These are phyloP conservation scores for Athrips mouffetella DNA, from an alignment of 2,888 invertebrate species.

Conservation along the genomic window DNA sequence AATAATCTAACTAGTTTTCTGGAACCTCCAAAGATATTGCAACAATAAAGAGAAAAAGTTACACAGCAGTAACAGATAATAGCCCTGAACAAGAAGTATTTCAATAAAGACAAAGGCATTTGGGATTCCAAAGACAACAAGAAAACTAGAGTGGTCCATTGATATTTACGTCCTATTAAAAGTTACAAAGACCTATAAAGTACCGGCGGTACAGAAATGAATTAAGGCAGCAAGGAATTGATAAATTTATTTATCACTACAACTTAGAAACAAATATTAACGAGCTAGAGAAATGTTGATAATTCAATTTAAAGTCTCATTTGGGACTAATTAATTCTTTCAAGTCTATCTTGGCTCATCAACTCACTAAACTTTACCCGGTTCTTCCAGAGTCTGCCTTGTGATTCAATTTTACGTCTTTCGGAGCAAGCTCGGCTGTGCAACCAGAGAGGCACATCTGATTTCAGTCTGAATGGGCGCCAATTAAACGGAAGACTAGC, in stretches of 20 bases:
- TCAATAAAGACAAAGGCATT: background rate
- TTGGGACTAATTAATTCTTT: too few relatives aligned
- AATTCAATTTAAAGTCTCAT: too few relatives aligned
- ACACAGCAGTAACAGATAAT: background rate
- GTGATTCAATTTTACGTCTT: conserved; percentile 1
- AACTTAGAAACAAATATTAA: too few relatives aligned
- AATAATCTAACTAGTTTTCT: background rate
- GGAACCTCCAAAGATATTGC: background rate
- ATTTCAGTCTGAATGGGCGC: background rate
- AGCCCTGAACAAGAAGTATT: background rate
- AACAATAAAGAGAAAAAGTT: background rate
- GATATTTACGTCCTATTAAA: too few relatives aligned
- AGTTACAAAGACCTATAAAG: too few relatives aligned
- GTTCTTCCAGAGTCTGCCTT: background rate
- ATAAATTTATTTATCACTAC: too few relatives aligned
- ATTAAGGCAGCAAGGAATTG: too few relatives aligned
- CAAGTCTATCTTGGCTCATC: background rate
- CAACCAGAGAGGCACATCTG: background rate
- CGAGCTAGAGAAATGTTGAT: too few relatives aligned
- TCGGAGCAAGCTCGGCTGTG: background rate
- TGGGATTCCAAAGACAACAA: background rate
- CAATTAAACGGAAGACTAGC: background rate
- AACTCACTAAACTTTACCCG: background rate
- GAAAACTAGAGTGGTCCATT: too few relatives aligned
- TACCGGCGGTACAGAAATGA: too few relatives aligned